These are phyloP conservation scores for Heliopora coerulea DNA, from an alignment of 92 coral and sea anemone genomes.

Conservation along the genomic window DNA sequence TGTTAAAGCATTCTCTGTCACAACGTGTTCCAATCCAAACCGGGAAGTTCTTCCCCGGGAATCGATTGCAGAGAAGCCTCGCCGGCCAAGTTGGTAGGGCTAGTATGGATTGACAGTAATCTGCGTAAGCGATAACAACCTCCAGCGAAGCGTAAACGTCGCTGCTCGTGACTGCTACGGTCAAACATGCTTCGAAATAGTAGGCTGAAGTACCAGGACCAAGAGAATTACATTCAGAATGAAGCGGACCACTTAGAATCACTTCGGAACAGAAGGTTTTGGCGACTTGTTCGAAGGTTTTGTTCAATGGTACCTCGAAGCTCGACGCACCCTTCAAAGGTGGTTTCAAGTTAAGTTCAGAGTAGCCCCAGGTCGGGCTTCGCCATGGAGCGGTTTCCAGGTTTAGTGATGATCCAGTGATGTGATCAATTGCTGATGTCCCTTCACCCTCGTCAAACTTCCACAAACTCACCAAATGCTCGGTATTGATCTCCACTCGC, in stretches of 20 bases:
- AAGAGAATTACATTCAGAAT: conserved; percentile 58
- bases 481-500: conserved; percentile 68
- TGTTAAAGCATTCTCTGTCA: conserved; percentile 41
- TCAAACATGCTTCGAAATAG: conserved; percentile 79
- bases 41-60: conserved; percentile 75
- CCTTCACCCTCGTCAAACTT: conserved; percentile 96
- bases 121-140: conserved; percentile 72
- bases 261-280: conserved; percentile 64
- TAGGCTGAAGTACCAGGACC: conserved; percentile 71
- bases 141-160: conserved; percentile 72
- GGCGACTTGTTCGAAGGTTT: conserved; percentile 60
- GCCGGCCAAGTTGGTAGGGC: conserved; percentile 81
- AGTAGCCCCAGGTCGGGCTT: conserved; percentile 73
- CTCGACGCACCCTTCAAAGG: conserved; percentile 55
- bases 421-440: conserved; percentile 59
- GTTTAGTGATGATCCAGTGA: conserved; percentile 61
- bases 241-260: conserved; percentile 64
- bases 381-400: conserved; percentile 82
- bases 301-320: conserved; percentile 36
- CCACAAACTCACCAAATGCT: conserved; percentile 79
- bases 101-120: conserved; percentile 74
- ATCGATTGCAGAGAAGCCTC: conserved; percentile 72
- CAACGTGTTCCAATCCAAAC: conserved; percentile 82
- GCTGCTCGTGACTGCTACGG: conserved; percentile 59
- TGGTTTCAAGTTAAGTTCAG: conserved; percentile 65